Percentiles rank a stretch among this genome's conserved stretches.
These are phyloP conservation scores for Parauchenoglanis ngamensis DNA, from an alignment of 2,797 vertebrate species.

Conservation along the genomic window DNA sequence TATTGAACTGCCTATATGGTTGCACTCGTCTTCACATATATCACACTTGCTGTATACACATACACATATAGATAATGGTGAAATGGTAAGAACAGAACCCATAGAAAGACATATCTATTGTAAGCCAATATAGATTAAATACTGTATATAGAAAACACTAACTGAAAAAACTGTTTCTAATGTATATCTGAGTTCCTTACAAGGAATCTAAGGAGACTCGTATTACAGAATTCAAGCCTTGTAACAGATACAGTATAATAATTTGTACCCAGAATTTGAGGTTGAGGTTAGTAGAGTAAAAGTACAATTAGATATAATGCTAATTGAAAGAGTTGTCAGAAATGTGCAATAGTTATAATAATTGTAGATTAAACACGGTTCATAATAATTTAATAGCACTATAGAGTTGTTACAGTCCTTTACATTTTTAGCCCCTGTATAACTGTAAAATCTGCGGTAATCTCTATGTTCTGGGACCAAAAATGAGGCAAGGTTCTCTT, in stretches of 20 bases:
- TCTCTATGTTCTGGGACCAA: background rate
- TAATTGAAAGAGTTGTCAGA: background rate
- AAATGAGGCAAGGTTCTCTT: slow-evolving; percentile 8
- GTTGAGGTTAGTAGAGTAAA: slow-evolving; percentile 2
- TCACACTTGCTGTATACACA: slow-evolving; percentile 16
- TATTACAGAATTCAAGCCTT: slow-evolving; percentile 7
- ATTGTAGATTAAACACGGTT: slow-evolving; percentile 22
- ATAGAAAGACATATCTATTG: background rate
- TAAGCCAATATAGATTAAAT: slow-evolving; percentile 23
- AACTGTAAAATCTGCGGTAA: slow-evolving; percentile 17
- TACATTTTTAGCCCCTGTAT: background rate
- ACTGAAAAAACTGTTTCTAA: slow-evolving; percentile 19
- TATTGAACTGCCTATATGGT: slow-evolving; percentile 1
- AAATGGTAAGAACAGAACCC: slow-evolving; percentile 15
- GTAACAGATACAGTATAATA: slow-evolving; percentile 7
- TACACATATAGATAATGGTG: slow-evolving; percentile 30
- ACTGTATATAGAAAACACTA: slow-evolving; percentile 6
- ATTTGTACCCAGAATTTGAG: slow-evolving; percentile 13
- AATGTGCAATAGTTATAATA: slow-evolving; percentile 19
- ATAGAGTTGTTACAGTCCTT: slow-evolving; percentile 20
- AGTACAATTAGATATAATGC: slow-evolving; percentile 12
- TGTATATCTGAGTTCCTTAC: slow-evolving; percentile 17
- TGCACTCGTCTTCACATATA: slow-evolving; percentile 2
- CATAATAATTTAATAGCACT: slow-evolving; percentile 27
- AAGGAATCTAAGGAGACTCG: slow-evolving; percentile 32